phyloP scores from a whole-genome alignment of 2,797 vertebrate species.

The Paedocypris micromegethes region DNA sequence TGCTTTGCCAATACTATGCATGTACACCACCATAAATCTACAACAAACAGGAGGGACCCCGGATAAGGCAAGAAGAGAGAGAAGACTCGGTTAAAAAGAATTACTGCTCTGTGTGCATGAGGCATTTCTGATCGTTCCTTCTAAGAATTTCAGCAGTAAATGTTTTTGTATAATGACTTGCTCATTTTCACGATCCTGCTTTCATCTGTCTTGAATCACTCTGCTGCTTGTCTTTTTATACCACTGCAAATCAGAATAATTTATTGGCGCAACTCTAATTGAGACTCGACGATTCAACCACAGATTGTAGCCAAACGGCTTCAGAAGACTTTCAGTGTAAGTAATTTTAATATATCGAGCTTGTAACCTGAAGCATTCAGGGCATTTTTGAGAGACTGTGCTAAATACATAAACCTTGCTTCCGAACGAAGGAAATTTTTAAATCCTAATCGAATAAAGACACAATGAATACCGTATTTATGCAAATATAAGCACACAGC shows the following conservation, averaged over 20 bases:
- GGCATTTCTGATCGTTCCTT: neutral
- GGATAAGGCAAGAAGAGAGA: slow-evolving; percentile 45
- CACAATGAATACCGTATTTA: too few species aligned
- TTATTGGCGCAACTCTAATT: too few species aligned
- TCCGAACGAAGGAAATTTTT: too few species aligned
- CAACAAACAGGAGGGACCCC: slow-evolving; percentile 58
- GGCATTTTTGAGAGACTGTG: too few species aligned
- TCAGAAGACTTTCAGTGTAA: too few species aligned
- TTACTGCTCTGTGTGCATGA: neutral
- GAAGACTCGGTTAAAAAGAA: slow-evolving; percentile 18
- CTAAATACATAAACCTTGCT: too few species aligned
- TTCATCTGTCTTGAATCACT: neutral
- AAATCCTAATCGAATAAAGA: too few species aligned
- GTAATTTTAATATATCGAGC: too few species aligned
- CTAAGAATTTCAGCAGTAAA: neutral
- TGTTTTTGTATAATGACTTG: neutral
- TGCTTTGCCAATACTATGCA: slow-evolving; percentile 75
- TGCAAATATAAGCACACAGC: too few species aligned
- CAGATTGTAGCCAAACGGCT: too few species aligned
- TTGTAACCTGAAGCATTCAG: too few species aligned
- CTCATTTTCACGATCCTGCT: neutral
- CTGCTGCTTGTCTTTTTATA: neutral
- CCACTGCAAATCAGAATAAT: neutral
- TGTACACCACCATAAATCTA: slow-evolving; percentile 69
- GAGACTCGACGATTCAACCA: too few species aligned